phyloP scores from a whole-genome alignment of 2,888 invertebrate genomes.

The Drosophila prostipennis region DNA sequence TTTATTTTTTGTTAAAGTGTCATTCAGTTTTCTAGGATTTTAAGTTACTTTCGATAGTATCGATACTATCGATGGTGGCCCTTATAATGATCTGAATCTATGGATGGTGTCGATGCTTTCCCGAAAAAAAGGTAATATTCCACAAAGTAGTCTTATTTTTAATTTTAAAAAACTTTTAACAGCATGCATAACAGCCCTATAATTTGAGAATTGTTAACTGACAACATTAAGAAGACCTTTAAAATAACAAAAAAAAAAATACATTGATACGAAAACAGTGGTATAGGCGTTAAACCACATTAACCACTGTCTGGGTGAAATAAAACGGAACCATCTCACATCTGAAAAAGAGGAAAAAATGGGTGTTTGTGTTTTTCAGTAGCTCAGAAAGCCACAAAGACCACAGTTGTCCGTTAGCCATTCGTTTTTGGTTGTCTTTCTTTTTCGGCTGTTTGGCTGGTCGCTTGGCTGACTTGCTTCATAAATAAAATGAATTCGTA shows the following conservation, averaged over 20 bases:
- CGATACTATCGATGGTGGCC: no score
- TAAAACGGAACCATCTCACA: conserved; percentile 1
- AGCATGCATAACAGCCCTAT: no score
- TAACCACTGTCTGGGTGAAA: conserved; percentile 14
- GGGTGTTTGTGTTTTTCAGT: conserved; percentile 13
- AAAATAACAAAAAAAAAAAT: background rate
- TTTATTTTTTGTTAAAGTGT: no score
- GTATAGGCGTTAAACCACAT: background rate
- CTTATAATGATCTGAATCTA: no score
- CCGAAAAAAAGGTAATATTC: no score
- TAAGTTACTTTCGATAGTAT: no score
- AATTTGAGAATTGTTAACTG: no score
- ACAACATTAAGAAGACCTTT: background rate
- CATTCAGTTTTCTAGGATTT: no score
- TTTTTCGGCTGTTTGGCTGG: conserved; percentile 49
- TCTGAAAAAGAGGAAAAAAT: background rate
- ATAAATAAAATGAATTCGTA: conserved; percentile 77
- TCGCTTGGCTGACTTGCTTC: conserved; percentile 67
- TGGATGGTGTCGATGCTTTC: no score
- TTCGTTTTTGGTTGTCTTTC: conserved; percentile 48
- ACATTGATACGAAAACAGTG: background rate
- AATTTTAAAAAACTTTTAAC: no score
- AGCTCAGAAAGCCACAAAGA: conserved; percentile 27
- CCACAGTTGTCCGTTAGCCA: conserved; percentile 58
- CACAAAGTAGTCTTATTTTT: no score